These are phyloP conservation scores for Epinotia demarniana DNA, from an alignment of 2,888 invertebrate species.

Conservation along the genomic window DNA sequence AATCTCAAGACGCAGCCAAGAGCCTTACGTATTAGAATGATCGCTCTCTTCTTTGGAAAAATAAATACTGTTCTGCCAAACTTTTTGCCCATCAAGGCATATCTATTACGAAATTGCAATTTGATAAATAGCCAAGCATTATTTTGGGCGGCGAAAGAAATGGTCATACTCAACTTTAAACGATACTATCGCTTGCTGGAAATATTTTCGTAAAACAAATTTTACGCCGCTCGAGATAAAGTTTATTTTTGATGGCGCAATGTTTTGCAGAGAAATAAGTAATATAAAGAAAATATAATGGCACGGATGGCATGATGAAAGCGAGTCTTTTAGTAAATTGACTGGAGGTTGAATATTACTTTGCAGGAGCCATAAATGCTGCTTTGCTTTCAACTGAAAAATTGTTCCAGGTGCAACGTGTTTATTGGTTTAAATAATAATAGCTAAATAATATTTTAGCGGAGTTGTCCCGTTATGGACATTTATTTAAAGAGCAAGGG, in stretches of 20 bases:
- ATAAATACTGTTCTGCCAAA: conserved; percentile 59
- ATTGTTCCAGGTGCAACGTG: background rate
- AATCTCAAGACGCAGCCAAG: conserved; percentile 23
- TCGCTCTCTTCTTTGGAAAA: conserved; percentile 18
- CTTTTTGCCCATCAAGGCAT: conserved; percentile 75
- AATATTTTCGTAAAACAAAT: conserved; percentile 54
- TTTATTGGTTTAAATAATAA: background rate
- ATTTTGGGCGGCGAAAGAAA: conserved; percentile 82
- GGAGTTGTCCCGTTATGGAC: too few species aligned
- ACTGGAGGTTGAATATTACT: conserved; percentile 57
- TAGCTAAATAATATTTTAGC: too few species aligned
- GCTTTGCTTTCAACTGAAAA: conserved; percentile 8
- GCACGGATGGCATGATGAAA: conserved; percentile 70
- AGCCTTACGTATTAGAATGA: conserved; percentile 20
- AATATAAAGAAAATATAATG: conserved; percentile 77
- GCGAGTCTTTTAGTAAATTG: conserved; percentile 73
- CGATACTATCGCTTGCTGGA: conserved; percentile 58
- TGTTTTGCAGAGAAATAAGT: conserved; percentile 62
- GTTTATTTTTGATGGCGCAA: conserved; percentile 51
- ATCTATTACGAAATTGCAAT: conserved; percentile 84
- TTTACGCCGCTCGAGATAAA: conserved; percentile 53
- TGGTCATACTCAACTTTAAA: conserved; percentile 77
- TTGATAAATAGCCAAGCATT: conserved; percentile 84
- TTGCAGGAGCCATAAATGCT: conserved; percentile 38
- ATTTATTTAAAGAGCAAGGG: too few species aligned